Evolutionary conservation across 92 coral and sea anemone genomes (phyloP).

Genomic region (Phenganax subtilis): DNA sequence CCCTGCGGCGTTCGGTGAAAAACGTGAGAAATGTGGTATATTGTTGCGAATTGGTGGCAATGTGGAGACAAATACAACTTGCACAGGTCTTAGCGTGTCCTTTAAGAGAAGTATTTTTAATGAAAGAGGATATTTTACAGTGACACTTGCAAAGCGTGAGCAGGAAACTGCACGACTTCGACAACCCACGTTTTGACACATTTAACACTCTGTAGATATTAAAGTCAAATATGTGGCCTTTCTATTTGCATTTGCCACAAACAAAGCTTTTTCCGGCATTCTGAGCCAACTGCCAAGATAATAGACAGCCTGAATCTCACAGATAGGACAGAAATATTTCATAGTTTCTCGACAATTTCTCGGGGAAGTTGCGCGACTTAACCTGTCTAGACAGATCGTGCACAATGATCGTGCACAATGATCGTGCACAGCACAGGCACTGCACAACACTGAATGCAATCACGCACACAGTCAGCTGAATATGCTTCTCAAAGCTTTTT

Average conservation of each 20-base stretch:
- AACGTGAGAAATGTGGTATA: slow-evolving; percentile 35
- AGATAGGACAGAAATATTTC: not conserved
- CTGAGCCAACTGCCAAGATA: slow-evolving; percentile 31
- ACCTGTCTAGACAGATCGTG: slow-evolving; percentile 24
- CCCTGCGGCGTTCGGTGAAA: slow-evolving; percentile 24
- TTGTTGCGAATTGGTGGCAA: slow-evolving; percentile 25
- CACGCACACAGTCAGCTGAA: slow-evolving; percentile 15
- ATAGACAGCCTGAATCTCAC: slow-evolving; percentile 27
- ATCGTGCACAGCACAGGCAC: not conserved
- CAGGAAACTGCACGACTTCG: slow-evolving; percentile 35
- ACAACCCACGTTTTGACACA: slow-evolving; percentile 44
- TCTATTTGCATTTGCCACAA: slow-evolving; percentile 46
- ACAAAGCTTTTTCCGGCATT: slow-evolving; percentile 35
- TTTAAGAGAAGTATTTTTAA: slow-evolving; percentile 10
- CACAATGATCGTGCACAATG: not conserved
- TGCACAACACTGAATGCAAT: not conserved
- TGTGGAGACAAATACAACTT: not conserved
- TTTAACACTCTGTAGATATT: slow-evolving; percentile 37
- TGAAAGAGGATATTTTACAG: slow-evolving; percentile 28
- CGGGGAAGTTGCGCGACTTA: not conserved
- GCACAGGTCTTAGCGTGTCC: slow-evolving; percentile 21
- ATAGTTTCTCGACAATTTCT: not conserved
- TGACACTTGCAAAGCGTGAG: slow-evolving; percentile 1
- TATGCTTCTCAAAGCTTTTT: slow-evolving; percentile 20
- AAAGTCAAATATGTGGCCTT: slow-evolving; percentile 39